Evolutionary conservation across 2,113 vertebrate species (phyloP), one percentile per base, ranked within the genome.

Genomic region (Loxodonta africana): DNA sequence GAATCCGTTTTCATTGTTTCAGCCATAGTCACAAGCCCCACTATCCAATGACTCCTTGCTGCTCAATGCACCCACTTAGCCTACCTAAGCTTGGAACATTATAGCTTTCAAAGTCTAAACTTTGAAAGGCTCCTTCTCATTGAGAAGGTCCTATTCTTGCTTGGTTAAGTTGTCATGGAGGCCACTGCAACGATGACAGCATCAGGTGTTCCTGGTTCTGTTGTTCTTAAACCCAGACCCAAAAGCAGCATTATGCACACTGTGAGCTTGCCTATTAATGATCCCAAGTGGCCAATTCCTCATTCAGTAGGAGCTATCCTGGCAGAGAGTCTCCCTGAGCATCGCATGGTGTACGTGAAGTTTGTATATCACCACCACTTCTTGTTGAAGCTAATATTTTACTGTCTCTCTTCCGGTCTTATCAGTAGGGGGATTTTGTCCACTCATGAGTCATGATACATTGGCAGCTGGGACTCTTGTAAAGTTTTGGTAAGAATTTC

Each of bases 141-240:
- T 81, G 83, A 95, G 77, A 88, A 57, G 67, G 82, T 41, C 67
- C 78, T 25, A 15, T 46, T 14, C 14, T 78, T 85, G 21, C 51
- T 62, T 91, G 89, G 62, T 76, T 83, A 65, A 95, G 28, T 65
- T 83, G 20, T 71, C 88, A n/a, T 25, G 67, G 92, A 95, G 46
- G 15, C 83, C n/a, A 67, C 44, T 30, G n/a, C 44, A 73, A 14
- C 71, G 46, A 14, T 53, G 63, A 92, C 15, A 44, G 26, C 3
- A 21, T n/a, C 6, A 51, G 48, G 4, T 46, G 6, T 74, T 88
- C n/a, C 48, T 85, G n/a, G 30, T 48, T 92, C 74, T 77, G 1
- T 83, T 95, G 2, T 78, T 96, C 37, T 77, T 33, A 94, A 94
- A 86, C 46, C 28, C 28, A 84, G 77, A 82, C 69, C 71, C 60